Evolutionary conservation across 2,797 vertebrate species (phyloP), one percentile per base, ranked within the genome.

Genomic region (Mastacembelus armatus): DNA sequence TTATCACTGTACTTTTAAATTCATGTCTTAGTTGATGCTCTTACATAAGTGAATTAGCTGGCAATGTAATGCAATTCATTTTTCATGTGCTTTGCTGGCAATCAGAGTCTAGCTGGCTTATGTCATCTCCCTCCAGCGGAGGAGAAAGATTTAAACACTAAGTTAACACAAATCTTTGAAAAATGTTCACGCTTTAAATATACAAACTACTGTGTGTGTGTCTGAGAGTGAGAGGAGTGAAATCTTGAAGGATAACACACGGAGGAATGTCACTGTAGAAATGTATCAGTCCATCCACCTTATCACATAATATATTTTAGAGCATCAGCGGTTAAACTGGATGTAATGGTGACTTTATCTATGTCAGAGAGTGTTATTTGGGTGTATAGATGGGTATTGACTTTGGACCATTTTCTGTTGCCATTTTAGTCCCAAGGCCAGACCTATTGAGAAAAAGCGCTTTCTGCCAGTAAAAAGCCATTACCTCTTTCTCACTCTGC

Each of bases 21-120:
- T 70, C 42, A 63, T 29, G 32, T 75, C 70, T 72, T 65, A 36
- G 74, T 47, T 43, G 51, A 74, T 58, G 70, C 78, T 70, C 45
- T 89, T 91, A 88, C 72, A 74, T 90, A 89, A 90, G 78, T 65
- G 72, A 83, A 88, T 89, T 80, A 84, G 68, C 72, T 38, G 48
- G 68, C 45, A 66, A 40, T 79, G 79, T 66, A 56, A 77, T 47
- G 10, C 72, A n/a, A n/a, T 89, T 77, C 58, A 85, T 87, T 85
- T 91, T 85, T 85, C 36, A 86, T 87, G 78, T 45, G 78, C 79
- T 61, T 66, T 48, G 80, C 21, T 68, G 66, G 56, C 35, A 44
- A 77, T 81, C 71, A 30, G 75, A 66, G 76, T 78, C 60, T 11
- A 24, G 79, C 67, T 64, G 65, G 71, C 75, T 83, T 73, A 77